A percentile compares a stretch with the other conserved stretches of the same genome.
Conservation (phyloP, 2,888 invertebrate species). For the Psylliodes chrysocephalus region DNA sequence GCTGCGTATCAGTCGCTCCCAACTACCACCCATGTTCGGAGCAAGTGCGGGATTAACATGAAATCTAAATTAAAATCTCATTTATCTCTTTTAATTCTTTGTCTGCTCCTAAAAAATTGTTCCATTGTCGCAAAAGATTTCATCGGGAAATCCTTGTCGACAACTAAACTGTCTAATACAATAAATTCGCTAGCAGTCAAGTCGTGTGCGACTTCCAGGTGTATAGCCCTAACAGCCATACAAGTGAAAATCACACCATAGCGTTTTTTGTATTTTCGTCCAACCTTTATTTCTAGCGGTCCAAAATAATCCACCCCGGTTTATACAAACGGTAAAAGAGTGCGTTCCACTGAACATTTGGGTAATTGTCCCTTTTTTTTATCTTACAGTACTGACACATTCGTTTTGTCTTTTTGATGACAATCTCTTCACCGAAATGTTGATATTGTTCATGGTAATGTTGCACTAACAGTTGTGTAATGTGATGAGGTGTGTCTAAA, state of each 20-base stretch:
- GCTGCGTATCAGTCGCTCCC: no score
- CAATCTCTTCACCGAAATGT: constrained; percentile 24
- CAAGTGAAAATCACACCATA: constrained; percentile 26
- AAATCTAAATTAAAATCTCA: no score
- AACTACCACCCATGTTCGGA: no score
- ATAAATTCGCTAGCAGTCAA: constrained; percentile 18
- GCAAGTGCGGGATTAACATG: no score
- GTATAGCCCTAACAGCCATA: constrained; percentile 13
- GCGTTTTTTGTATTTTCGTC: constrained; percentile 6
- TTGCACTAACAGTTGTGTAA: constrained; percentile 25
- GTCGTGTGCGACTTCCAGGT: constrained; percentile 25
- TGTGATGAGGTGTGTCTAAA: constrained; percentile 2
- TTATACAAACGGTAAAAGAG: constrained; percentile 27
- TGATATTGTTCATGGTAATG: constrained; percentile 27
- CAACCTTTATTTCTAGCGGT: constrained; percentile 8
- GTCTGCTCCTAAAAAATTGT: constrained; percentile 7
- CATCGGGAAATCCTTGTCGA: constrained; percentile 43
- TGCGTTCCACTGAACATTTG: constrained; percentile 14
- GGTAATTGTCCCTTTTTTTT: constrained; percentile 28
- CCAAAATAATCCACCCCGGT: constrained; percentile 33
- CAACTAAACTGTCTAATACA: constrained; percentile 18
- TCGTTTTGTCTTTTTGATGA: constrained; percentile 12
- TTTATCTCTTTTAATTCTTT: background rate
- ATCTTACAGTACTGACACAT: constrained; percentile 26
- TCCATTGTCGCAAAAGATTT: constrained; percentile 11